Evolutionary conservation across 2,888 invertebrate genomes (phyloP), one percentile per base, ranked within the genome.

Genomic region (Caenorhabditis plicata): DNA sequence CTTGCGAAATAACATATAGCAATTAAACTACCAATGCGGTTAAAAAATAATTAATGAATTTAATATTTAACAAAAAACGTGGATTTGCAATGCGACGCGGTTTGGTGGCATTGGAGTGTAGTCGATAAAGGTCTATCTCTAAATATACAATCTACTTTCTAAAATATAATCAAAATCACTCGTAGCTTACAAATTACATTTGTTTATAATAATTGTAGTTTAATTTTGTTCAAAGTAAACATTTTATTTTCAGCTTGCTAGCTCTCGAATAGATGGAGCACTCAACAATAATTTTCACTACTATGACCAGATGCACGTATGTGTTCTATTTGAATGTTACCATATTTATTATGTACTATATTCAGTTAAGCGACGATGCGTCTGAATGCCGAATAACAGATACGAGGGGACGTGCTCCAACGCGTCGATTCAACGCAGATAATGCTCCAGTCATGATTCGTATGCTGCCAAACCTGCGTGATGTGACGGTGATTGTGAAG

Each of bases 401-500:
- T 44, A 64, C 62, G 2, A 48, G 45, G 11, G 52, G 57, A 15
- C 46, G 55, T n/a, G 52, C 19, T 1, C 25, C 39, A 13, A 38
- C 51, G 19, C 46, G 62, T 22, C 38, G 22, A 15, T 66, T 52
- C 46, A 19, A 45, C 17, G 46, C 45, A 5, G 41, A 55, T 25
- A 65, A 56, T 36, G 49, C 50, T 4, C 45, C 68, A 15, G 17
- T 23, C 19, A 54, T 68, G 20, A 53, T 65, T 22, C 60, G 45
- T 41, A 40, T 38, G 9, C 55, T 52, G 15, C 40, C 48, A 17
- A 64, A 42, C 23, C 53, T 50, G 11, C 39, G 32, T 9, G 65
- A 68, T 29, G 60, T 68, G 36, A 53, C 61, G 1, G 50, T 65
- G n/a, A 56, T 63, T 22, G 61, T 68, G 52, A 65, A 65, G 39